These are phyloP conservation scores for Cotesia typhae DNA, from an alignment of 1,140 invertebrate genomes.

Conservation along the genomic window DNA sequence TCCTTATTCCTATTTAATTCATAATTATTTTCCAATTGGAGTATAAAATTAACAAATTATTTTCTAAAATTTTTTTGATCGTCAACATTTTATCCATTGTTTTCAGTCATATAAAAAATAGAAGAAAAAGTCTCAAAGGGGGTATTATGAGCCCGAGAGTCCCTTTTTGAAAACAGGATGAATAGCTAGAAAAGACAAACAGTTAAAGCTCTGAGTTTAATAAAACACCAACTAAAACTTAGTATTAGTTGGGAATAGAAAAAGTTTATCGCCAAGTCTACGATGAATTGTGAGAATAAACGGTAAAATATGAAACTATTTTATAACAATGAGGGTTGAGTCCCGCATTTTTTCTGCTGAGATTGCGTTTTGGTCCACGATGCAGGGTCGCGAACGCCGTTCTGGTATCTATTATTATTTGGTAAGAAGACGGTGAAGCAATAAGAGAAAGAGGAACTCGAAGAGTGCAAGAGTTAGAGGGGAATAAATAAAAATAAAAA, in stretches of 20 bases:
- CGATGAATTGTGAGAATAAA: neutral
- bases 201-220: slow-evolving; percentile 11
- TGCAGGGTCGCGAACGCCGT: slow-evolving; percentile 48
- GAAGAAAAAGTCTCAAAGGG: neutral
- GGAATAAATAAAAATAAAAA: no score
- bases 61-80: neutral
- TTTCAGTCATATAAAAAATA: neutral
- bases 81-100: neutral
- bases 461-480: no score
- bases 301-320: neutral
- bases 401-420: slow-evolving; percentile 58
- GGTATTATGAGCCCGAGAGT: slow-evolving; percentile 15
- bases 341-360: neutral
- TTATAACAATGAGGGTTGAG: slow-evolving; percentile 4
- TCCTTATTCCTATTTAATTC: no score
- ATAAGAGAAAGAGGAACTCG: no score
- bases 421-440: slow-evolving; percentile 40
- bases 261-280: neutral
- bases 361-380: slow-evolving; percentile 23
- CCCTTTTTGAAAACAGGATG: slow-evolving; percentile 5
- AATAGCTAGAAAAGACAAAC: slow-evolving; percentile 27
- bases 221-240: slow-evolving; percentile 6
- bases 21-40: no score
- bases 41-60: no score
- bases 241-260: neutral